These are phyloP conservation scores for Pelochelys cantorii DNA, from an alignment of 2,797 vertebrate genomes.

Conservation along the genomic window DNA sequence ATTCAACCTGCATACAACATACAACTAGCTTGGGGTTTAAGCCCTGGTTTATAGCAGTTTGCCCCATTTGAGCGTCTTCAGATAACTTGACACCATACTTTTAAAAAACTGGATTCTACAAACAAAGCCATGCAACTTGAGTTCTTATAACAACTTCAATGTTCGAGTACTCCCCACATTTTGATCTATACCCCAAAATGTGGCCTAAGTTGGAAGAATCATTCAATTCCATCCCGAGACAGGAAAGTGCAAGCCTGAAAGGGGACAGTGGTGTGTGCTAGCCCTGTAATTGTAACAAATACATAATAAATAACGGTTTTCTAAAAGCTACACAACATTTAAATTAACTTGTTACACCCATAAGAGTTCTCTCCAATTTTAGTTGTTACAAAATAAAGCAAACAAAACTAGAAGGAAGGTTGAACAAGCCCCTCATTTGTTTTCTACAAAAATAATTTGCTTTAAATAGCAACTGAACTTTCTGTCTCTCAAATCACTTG, in stretches of 20 bases:
- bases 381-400: neutral
- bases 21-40: neutral
- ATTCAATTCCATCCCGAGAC: neutral
- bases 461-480: neutral
- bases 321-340: neutral
- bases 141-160: neutral
- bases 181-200: neutral
- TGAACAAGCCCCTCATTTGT: neutral
- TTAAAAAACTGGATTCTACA: neutral
- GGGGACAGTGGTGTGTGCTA: neutral
- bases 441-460: neutral
- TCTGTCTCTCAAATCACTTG: neutral
- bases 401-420: neutral
- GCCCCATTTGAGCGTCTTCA: neutral
- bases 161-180: neutral
- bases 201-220: neutral
- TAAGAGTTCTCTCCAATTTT: neutral
- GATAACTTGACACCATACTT: neutral
- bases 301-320: neutral
- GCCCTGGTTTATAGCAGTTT: neutral
- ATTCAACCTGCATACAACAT: neutral
- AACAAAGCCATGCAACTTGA: neutral
- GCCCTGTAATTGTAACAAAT: neutral
- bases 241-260: neutral
- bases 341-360: no score